These are phyloP conservation scores for Stictocephala bisonia DNA, from an alignment of 2,888 invertebrate species.

Conservation along the genomic window DNA sequence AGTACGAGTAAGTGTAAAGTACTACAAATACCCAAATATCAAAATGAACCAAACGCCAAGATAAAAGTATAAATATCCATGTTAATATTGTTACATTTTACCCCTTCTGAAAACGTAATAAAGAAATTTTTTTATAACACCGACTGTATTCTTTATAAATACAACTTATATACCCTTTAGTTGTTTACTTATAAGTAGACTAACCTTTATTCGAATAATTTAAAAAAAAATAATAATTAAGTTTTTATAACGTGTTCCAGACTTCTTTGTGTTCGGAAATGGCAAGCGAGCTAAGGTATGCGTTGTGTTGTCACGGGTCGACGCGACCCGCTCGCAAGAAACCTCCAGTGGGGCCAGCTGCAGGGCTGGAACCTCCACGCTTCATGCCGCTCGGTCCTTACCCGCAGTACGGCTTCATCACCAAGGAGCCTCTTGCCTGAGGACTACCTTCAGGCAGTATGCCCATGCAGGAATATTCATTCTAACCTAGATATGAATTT, in stretches of 20 bases:
- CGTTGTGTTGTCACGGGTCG: constrained; percentile 74
- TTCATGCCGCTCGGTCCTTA: constrained; percentile 70
- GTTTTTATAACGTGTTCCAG: constrained; percentile 64
- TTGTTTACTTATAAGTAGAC: neutral
- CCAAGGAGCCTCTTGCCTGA: constrained; percentile 64
- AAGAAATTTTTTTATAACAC: too few species aligned
- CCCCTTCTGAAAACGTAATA: too few species aligned
- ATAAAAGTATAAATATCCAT: too few species aligned
- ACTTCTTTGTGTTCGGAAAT: constrained; percentile 79
- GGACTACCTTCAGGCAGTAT: constrained; percentile 9
- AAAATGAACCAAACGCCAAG: too few species aligned
- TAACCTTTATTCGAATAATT: neutral
- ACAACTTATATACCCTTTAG: constrained; percentile 8
- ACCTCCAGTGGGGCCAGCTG: constrained; percentile 58
- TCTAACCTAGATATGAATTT: too few species aligned
- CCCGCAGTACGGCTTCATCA: constrained; percentile 73
- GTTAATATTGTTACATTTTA: too few species aligned
- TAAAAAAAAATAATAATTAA: too few species aligned
- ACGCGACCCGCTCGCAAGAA: constrained; percentile 67
- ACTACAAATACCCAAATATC: too few species aligned
- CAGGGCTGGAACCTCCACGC: constrained; percentile 62
- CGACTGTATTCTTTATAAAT: too few species aligned
- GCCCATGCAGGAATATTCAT: constrained; percentile 33
- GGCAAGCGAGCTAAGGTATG: constrained; percentile 77
- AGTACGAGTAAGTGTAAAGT: too few species aligned